These are phyloP conservation scores for Lateolabrax maculatus DNA, from an alignment of 2,797 vertebrate genomes.

Conservation along the genomic window DNA sequence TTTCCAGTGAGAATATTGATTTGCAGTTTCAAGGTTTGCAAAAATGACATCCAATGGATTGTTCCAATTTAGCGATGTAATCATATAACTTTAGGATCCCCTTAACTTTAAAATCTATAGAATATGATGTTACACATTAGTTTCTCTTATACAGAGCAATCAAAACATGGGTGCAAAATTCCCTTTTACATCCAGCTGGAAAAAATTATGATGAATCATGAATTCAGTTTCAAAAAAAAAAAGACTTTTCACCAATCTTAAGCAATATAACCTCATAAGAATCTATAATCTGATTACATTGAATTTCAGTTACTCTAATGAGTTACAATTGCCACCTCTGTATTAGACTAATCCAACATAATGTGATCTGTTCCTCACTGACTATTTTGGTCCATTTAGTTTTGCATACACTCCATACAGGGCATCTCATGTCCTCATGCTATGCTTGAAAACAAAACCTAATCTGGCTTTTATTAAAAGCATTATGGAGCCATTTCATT, in stretches of 20 bases:
- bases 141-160: neutral
- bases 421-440: constrained; percentile 11
- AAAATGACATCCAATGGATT: neutral
- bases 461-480: constrained; percentile 57
- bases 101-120: neutral
- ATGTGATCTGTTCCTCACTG: constrained; percentile 23
- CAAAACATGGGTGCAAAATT: neutral
- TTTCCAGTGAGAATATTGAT: neutral
- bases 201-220: neutral
- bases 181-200: neutral
- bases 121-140: neutral
- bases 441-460: constrained; percentile 47
- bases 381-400: constrained; percentile 28
- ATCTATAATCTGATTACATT: neutral
- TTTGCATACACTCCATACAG: constrained; percentile 40
- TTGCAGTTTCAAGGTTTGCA: neutral
- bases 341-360: neutral
- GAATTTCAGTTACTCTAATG: constrained; percentile 1
- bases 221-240: neutral
- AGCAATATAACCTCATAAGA: too few relatives aligned
- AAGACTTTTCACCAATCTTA: too few relatives aligned
- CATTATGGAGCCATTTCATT: constrained; percentile 36
- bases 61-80: neutral
- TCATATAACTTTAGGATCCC: neutral
- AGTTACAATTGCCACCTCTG: neutral